A percentile compares a stretch with the other conserved stretches of the same genome.
Conservation (phyloP, 2,113 vertebrate genomes). For the Notechis scutatus region DNA sequence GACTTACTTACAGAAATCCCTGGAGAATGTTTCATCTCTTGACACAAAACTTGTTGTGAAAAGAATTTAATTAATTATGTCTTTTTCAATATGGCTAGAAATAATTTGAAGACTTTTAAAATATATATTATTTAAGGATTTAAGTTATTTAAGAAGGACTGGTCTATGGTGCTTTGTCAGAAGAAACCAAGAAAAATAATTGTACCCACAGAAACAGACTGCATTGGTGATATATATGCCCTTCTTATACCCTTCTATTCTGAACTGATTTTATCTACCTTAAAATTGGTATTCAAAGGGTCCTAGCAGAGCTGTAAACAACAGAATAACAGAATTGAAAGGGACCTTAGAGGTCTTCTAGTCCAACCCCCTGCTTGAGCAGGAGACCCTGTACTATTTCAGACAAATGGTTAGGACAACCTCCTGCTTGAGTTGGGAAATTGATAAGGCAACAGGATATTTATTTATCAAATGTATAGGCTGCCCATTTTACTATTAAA, state of each 20-base stretch:
- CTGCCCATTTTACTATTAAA: neutral
- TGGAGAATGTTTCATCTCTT: neutral
- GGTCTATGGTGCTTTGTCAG: neutral
- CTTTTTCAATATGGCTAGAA: neutral
- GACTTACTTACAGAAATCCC: slow-evolving; percentile 11
- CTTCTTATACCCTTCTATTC: neutral
- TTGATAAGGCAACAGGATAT: neutral
- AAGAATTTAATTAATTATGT: neutral
- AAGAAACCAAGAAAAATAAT: neutral
- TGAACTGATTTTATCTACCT: neutral
- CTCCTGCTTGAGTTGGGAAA: neutral
- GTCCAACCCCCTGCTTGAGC: neutral
- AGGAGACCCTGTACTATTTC: neutral
- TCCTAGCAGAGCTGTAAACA: neutral
- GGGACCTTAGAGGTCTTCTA: neutral
- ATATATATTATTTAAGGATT: neutral
- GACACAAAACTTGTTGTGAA: neutral
- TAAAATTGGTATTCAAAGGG: neutral
- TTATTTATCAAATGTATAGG: neutral
- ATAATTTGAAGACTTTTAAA: neutral
- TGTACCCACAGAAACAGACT: neutral
- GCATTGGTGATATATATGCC: neutral
- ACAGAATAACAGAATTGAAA: neutral
- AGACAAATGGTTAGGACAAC: neutral
- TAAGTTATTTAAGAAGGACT: neutral